Conservation (phyloP, 2,888 invertebrate species). For the Calliopum simillimum region DNA sequence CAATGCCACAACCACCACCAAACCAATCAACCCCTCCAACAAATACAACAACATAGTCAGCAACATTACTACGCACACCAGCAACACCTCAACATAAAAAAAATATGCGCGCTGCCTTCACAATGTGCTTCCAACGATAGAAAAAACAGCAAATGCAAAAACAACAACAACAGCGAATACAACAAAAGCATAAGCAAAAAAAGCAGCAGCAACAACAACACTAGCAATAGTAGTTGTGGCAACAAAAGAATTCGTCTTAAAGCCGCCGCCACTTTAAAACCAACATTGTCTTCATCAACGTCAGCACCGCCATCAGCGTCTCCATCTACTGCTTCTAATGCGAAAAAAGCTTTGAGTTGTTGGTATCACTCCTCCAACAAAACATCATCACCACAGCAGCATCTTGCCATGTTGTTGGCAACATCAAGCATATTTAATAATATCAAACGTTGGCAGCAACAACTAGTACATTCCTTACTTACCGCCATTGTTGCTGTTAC, state of each 20-base stretch:
- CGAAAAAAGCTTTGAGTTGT: too few relatives aligned
- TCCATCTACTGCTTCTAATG: too few relatives aligned
- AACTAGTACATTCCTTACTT: background rate
- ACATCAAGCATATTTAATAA: too few relatives aligned
- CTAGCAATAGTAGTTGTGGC: slow-evolving; percentile 19
- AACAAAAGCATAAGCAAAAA: slow-evolving; percentile 6
- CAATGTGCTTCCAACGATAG: slow-evolving; percentile 19
- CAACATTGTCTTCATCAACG: slow-evolving; percentile 22
- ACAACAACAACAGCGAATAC: background rate
- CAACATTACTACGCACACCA: background rate
- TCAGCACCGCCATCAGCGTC: background rate
- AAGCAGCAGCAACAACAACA: slow-evolving; percentile 22
- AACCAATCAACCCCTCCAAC: background rate
- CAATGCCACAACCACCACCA: slow-evolving; percentile 9
- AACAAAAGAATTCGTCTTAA: slow-evolving; percentile 41
- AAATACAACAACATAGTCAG: background rate
- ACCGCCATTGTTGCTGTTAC: background rate
- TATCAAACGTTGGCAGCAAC: too few relatives aligned
- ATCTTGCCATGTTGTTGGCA: background rate
- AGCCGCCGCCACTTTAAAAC: slow-evolving; percentile 13
- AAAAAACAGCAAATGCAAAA: background rate
- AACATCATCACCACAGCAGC: background rate
- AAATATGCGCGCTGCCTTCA: slow-evolving; percentile 21
- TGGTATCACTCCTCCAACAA: background rate
- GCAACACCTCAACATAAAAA: slow-evolving; percentile 10